These are phyloP conservation scores for Physella acuta DNA, from an alignment of 1,140 invertebrate genomes.

Conservation along the genomic window DNA sequence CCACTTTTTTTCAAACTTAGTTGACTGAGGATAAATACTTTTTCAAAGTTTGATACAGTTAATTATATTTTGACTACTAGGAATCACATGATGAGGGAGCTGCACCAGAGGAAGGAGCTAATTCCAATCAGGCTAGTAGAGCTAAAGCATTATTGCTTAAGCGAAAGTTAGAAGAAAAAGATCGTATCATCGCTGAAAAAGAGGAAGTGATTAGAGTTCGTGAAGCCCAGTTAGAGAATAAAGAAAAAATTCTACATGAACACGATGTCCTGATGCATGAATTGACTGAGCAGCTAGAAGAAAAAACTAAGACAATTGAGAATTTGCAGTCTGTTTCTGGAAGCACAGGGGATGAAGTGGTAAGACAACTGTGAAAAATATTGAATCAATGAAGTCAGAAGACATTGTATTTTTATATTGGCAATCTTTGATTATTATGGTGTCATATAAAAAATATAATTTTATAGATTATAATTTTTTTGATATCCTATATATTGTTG, in stretches of 20 bases:
- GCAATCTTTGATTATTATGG: too few species aligned
- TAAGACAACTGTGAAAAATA: constrained; percentile 16
- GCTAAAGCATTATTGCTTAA: constrained; percentile 49
- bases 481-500: too few species aligned
- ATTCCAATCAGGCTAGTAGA: constrained; percentile 35
- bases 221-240: constrained; percentile 47
- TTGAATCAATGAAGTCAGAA: background rate
- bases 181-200: constrained; percentile 45
- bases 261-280: constrained; percentile 43
- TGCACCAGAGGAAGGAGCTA: background rate
- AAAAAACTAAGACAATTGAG: constrained; percentile 48
- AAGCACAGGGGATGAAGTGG: constrained; percentile 27
- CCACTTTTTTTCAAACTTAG: too few species aligned
- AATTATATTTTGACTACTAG: too few species aligned
- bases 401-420: background rate
- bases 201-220: constrained; percentile 43
- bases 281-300: constrained; percentile 50
- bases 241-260: constrained; percentile 51
- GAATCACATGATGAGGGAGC: background rate
- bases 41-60: too few species aligned
- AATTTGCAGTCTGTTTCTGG: constrained; percentile 33
- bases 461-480: too few species aligned
- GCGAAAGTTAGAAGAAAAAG: constrained; percentile 54
- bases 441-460: too few species aligned
- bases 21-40: too few species aligned